These are phyloP conservation scores for Sylvia atricapilla DNA, from an alignment of 2,113 vertebrate species.

Conservation along the genomic window DNA sequence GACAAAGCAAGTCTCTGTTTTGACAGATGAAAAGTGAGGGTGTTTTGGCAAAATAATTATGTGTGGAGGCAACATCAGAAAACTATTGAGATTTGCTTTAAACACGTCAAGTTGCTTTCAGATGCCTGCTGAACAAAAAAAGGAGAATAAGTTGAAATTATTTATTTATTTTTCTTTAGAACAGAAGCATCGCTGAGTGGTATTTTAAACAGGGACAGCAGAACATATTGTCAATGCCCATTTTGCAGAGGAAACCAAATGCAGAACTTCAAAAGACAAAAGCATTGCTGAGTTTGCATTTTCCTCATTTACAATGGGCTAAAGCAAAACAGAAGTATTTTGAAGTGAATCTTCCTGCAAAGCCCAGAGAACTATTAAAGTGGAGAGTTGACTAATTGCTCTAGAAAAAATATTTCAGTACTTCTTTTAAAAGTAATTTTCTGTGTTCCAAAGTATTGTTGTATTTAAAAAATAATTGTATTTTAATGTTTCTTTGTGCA, in stretches of 20 bases:
- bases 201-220: not conserved
- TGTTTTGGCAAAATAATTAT: not conserved
- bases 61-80: not conserved
- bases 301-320: not conserved
- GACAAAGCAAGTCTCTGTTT: not conserved
- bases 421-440: not conserved
- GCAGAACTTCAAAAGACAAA: not conserved
- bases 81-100: not conserved
- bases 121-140: not conserved
- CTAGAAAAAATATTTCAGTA: not conserved
- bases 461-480: not conserved
- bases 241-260: not conserved
- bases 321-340: not conserved
- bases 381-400: not conserved
- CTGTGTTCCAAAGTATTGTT: not conserved
- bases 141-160: not conserved
- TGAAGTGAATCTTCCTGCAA: not conserved
- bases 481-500: not conserved
- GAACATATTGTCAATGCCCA: not conserved
- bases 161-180: not conserved
- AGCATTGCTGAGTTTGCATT: not conserved
- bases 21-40: not conserved
- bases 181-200: not conserved
- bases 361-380: not conserved
- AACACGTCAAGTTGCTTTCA: not conserved